Conservation (phyloP, 2,888 invertebrate species). For the Rhingia rostrata region DNA sequence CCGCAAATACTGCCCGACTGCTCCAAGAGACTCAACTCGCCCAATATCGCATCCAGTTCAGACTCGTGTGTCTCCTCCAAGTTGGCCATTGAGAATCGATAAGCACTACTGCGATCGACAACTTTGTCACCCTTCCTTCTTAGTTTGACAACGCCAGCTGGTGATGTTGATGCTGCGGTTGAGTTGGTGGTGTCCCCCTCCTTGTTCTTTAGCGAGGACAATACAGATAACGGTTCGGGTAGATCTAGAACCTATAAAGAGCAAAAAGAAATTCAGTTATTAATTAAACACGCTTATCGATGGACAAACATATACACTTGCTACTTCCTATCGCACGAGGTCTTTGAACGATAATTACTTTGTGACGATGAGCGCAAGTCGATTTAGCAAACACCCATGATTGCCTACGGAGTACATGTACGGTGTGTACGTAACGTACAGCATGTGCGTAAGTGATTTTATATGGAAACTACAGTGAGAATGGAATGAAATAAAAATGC, state of each 20-base stretch:
- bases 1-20: slow-evolving; percentile 81
- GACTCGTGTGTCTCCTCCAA: slow-evolving; percentile 98
- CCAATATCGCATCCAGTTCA: slow-evolving; percentile 97
- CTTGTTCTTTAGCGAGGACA: slow-evolving; percentile 65
- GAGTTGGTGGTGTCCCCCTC: slow-evolving; percentile 61
- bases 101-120: slow-evolving; percentile 70
- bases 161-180: slow-evolving; percentile 44
- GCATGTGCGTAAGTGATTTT: slow-evolving; percentile 43
- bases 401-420: slow-evolving; percentile 9
- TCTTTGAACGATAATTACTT: slow-evolving; percentile 70
- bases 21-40: slow-evolving; percentile 96
- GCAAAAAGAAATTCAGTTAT: slow-evolving; percentile 30
- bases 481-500: slow-evolving; percentile 58
- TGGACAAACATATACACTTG: slow-evolving; percentile 20
- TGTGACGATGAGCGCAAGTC: slow-evolving; percentile 53
- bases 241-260: slow-evolving; percentile 67
- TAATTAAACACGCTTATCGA: slow-evolving; percentile 46
- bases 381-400: slow-evolving; percentile 54
- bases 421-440: neutral
- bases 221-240: slow-evolving; percentile 72
- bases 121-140: slow-evolving; percentile 62
- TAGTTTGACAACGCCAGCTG: slow-evolving; percentile 68
- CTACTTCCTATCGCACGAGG: slow-evolving; percentile 56
- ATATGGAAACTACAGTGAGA: slow-evolving; percentile 27
- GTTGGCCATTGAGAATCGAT: slow-evolving; percentile 97